Base-by-base conservation (phyloP, 92 coral and sea anemone genomes). In the Zoanthus solanderi region DNA sequence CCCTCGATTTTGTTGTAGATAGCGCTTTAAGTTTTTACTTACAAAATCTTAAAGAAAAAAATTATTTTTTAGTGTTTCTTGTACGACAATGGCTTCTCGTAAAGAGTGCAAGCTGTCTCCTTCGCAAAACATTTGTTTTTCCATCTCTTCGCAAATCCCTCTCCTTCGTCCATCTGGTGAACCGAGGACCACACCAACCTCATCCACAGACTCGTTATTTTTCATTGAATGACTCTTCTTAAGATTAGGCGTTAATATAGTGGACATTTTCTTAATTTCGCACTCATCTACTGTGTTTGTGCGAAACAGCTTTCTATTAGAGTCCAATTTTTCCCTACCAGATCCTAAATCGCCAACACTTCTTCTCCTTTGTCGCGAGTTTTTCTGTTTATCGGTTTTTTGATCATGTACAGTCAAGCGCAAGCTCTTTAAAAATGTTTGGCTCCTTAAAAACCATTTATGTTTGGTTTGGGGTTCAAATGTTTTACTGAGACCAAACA, bases 91-190 rank as follows among this genome's bases (percentile, higher is more conserved):
- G 34, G 91, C 86, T 52, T 91, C 89, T 1, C 93, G 80, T 73
- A 87, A 50, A 60, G 89, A 78, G 84, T 68, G 88, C 75, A 91
- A 78, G 76, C 93, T 91, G 13, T 83, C 71, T 11, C 90, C 93
- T 0, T 69, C 85, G 8, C 83, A 56, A 6, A 77, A 17, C 14
- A 91, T 87, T 31, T 14, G 83, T 68, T 91, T 91, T 58, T 91
- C 93, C 29, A 91, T 71, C 71, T 91, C 93, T 44, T 91, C 93
- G 46, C 93, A 91, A 71, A 91, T 91, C 9, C 93, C 89, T 14
- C 91, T 90, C 48, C 93, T 91, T 75, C 93, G 34, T 15, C 85
- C 47, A 30, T 66, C 75, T 12, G 63, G 75, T 30, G 85, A 81
- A 29, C n/a, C 47, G 23, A 73, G 58, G 9, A 3, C 18, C 4